Base-by-base conservation (phyloP, 2,888 invertebrate species). In the Aproaerema taeniolella region DNA sequence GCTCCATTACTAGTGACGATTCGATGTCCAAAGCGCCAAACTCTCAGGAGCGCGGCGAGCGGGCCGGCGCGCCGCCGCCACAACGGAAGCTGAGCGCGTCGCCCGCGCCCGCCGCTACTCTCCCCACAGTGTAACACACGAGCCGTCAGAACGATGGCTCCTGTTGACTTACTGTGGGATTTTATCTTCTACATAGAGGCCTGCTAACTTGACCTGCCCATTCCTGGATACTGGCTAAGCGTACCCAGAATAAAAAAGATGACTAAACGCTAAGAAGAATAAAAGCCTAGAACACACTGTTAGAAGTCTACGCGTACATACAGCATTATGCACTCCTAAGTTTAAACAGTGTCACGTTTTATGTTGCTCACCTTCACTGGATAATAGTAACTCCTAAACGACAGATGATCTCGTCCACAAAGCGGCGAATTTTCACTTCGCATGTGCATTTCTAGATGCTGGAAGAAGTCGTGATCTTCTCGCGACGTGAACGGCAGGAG, bases 381-480 rank as follows among this genome's bases (percentile, higher is more conserved):
- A 71, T 95, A 98, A 80, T 99, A 99, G 65, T 97, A 98, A 44
- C 98, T 98, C 57, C 99, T 90, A 80, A 94, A 99, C 0, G 98
- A 96, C 16, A 99, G 88, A 76, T 99, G 99, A 78, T 99, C 99
- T 12, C 99, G 88, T 0, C 99, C 99, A 80, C 98, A 98, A 0
- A 99, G 81, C 0, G 99, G 98, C 0, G 97, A 91, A 78, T 98
- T 95, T 76, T 99, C 99, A 49, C 97, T 95, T 37, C 99, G 88
- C 97, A 99, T 97, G 74, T 99, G 98, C 99, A 99, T 99, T 79
- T 99, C 99, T 47, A 99, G 87, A 82, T 99, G 98, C 69, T 99
- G 98, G 87, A 99, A 99, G 76, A 99, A 99, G 71, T 99, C 99
- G 58, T 97, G 98, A 76, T 99, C 99, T 87, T 99, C 98, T 57